phyloP scores from a whole-genome alignment of 2,797 vertebrate genomes.

The Parambassis ranga region DNA sequence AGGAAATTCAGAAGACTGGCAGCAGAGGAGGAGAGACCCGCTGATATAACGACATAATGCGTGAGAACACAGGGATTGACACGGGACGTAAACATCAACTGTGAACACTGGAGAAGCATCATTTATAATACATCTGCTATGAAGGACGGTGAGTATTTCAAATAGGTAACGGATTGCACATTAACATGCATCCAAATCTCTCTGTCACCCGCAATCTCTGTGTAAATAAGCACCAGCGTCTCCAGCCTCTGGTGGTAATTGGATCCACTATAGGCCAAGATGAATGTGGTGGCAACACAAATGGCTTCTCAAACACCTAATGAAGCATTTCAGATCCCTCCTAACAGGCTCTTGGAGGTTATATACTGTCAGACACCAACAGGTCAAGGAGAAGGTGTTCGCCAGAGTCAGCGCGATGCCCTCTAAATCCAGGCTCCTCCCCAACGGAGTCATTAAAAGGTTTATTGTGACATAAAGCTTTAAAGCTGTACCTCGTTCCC shows the following conservation, averaged over 20 bases:
- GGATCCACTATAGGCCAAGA: background rate
- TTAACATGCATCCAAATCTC: constrained; percentile 17
- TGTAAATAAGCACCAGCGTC: constrained; percentile 2
- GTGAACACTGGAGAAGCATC: background rate
- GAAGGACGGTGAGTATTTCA: constrained; percentile 5
- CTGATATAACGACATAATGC: constrained; percentile 17
- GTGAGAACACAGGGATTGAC: background rate
- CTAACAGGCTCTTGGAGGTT: constrained; percentile 23
- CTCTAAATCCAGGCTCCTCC: constrained; percentile 14
- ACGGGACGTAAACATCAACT: background rate
- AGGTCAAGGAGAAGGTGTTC: background rate
- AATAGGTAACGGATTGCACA: constrained; percentile 11
- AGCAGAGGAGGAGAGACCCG: background rate
- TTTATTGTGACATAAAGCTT: constrained; percentile 9
- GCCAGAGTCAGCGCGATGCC: background rate
- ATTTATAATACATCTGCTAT: no score
- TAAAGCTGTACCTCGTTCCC: background rate
- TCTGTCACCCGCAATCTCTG: constrained; percentile 15
- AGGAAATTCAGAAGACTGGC: constrained; percentile 24
- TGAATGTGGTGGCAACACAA: constrained; percentile 6
- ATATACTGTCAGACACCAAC: background rate
- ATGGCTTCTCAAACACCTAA: constrained; percentile 21
- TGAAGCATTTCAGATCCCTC: constrained; percentile 26
- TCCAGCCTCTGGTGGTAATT: constrained; percentile 11
- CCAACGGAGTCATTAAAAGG: background rate